Evolutionary conservation across 1,140 invertebrate species (phyloP), one percentile per base, ranked within the genome.

Genomic region (Drosophila fuyamai): DNA sequence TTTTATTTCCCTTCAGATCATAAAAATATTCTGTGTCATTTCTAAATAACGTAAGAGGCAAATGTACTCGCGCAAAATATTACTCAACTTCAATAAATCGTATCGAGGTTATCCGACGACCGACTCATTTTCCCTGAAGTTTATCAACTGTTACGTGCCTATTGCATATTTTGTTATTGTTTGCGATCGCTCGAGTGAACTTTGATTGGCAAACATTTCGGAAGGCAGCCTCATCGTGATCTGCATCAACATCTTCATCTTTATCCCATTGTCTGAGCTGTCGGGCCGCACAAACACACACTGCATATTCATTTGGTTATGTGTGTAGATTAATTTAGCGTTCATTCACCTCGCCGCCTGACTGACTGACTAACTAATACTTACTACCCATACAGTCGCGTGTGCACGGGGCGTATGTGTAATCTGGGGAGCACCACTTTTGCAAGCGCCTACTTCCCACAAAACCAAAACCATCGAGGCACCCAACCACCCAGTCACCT

Each of bases 311-410:
- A 71, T 73, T 71, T 60, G 63, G 36, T 68, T 68, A 32, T 71
- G 61, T 56, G 67, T 67, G 62, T 48, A 53, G 72, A 71, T 78
- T 70, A 73, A 88, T 88, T 88, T 83, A 89, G 61, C 72, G 83
- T 83, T 41, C 83, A 74, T 88, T 88, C 83, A 88, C 83, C 83
- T 54, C 61, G 73, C 50, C 61, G 60, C 56, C 67, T 73, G 43
- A 59, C 76, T 74, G 40, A 75, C 58, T 63, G 44, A 71, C 67
- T 71, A 56, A 70, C 67, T 68, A 70, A 70, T 47, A 70, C 27
- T 27, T 40, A 67, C 40, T 44, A 65, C 23, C 35, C 35, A 48
- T 54, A 73, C 68, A 62, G 40, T 61, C n/a, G 46, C 53, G 62
- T 53, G 61, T 57, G 23, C 55, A 76, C 63, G 74, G 73, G 74